phyloP scores from a whole-genome alignment of 2,113 vertebrate genomes.

The Saimiri boliviensis region DNA sequence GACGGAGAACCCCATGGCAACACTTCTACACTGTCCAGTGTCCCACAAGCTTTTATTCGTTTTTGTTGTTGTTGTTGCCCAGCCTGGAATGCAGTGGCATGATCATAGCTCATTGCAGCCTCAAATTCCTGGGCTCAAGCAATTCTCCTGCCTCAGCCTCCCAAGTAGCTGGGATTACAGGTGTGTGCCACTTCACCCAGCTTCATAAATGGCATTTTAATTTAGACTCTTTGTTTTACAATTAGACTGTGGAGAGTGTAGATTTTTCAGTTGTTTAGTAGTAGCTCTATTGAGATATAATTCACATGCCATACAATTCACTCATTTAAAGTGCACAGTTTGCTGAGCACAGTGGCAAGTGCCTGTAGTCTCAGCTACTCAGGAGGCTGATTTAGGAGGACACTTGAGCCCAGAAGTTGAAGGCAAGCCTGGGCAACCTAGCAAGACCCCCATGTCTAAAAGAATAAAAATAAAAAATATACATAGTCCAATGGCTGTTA shows the following conservation, averaged over 20 bases:
- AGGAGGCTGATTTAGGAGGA: neutral
- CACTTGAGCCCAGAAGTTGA: neutral
- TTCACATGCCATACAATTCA: neutral
- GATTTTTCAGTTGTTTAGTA: neutral
- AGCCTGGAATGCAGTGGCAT: too few relatives aligned
- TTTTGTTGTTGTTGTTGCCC: too few relatives aligned
- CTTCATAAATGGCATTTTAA: neutral
- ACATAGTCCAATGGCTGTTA: neutral
- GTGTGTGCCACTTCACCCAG: too few relatives aligned
- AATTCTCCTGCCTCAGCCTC: too few relatives aligned
- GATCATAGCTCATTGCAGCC: too few relatives aligned
- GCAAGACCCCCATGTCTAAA: neutral
- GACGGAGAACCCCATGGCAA: neutral
- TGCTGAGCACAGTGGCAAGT: neutral
- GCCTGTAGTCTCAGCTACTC: neutral
- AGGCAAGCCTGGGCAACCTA: neutral
- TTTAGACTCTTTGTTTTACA: neutral
- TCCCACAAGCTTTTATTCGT: neutral
- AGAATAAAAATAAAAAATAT: neutral
- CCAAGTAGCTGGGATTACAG: too few relatives aligned
- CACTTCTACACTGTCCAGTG: neutral
- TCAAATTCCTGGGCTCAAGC: too few relatives aligned
- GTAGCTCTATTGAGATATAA: neutral
- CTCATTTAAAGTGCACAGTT: neutral
- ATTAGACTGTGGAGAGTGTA: neutral